Conservation (phyloP, 2,797 vertebrate genomes). For the Pelobates cultripes region DNA sequence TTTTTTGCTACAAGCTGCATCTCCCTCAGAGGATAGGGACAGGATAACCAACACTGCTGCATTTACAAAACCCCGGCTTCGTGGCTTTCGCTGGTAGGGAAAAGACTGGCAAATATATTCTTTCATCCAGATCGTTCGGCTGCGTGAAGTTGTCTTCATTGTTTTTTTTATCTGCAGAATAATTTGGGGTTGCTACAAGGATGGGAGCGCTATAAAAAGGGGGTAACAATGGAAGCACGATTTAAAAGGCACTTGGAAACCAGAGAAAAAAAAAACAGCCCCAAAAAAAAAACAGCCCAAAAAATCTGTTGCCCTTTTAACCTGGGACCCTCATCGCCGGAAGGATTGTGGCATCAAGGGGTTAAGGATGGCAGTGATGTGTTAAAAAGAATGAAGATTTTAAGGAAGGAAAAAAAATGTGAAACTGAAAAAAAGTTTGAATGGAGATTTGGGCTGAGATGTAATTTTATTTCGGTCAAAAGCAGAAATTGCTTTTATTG, state of each 20-base stretch:
- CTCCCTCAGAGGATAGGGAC: slow-evolving; percentile 43
- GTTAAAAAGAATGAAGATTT: slow-evolving; percentile 8
- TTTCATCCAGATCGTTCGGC: slow-evolving; percentile 29
- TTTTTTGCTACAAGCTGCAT: slow-evolving; percentile 51
- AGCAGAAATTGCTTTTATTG: slow-evolving; percentile 42
- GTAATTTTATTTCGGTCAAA: slow-evolving; percentile 43
- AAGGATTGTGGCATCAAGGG: slow-evolving; percentile 14
- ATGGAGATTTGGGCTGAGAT: slow-evolving; percentile 46
- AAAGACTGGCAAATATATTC: slow-evolving; percentile 17
- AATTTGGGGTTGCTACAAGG: slow-evolving; percentile 2
- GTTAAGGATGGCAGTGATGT: slow-evolving; percentile 21
- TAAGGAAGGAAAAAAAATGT: background rate
- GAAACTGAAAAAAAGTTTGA: slow-evolving; percentile 36
- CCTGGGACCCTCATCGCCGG: background rate
- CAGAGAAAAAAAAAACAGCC: slow-evolving; percentile 32
- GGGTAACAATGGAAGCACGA: slow-evolving; percentile 20
- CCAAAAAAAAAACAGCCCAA: slow-evolving; percentile 42
- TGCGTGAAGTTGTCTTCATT: slow-evolving; percentile 24
- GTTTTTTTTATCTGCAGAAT: background rate
- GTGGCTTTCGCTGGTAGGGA: slow-evolving; percentile 19
- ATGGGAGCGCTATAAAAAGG: slow-evolving; percentile 44
- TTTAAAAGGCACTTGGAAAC: slow-evolving; percentile 19
- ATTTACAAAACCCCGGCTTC: slow-evolving; percentile 43
- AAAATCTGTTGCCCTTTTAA: slow-evolving; percentile 21
- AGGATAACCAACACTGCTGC: slow-evolving; percentile 18